Conservation (phyloP, 2,113 vertebrate species). For the Toxotes jaculatrix region DNA sequence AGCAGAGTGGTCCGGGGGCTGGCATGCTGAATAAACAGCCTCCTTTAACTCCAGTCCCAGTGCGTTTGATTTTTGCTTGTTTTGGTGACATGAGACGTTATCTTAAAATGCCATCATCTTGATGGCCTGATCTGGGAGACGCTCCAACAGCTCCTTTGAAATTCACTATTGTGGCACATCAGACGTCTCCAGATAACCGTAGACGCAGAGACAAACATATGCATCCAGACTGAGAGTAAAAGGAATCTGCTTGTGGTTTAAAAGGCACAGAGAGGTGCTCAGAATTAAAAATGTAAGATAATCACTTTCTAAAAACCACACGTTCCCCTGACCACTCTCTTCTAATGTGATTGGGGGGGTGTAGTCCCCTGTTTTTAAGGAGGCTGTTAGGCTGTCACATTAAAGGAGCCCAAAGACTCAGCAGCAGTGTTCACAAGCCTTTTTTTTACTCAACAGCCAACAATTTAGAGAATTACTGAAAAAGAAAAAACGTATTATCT, state of each 20-base stretch:
- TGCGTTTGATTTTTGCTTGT: conserved; percentile 12
- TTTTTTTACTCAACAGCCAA: conserved; percentile 27
- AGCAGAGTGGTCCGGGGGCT: not conserved
- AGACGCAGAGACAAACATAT: conserved; percentile 11
- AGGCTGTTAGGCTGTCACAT: conserved; percentile 36
- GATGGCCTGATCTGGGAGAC: conserved; percentile 12
- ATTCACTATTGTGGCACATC: conserved; percentile 2
- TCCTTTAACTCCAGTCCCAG: not conserved
- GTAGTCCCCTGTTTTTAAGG: conserved; percentile 9
- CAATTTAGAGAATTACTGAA: conserved; percentile 58
- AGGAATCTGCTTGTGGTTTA: not conserved
- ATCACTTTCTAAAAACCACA: conserved; percentile 20
- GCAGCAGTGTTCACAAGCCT: conserved; percentile 20
- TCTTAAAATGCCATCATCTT: conserved; percentile 20
- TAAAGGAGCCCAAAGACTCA: conserved; percentile 8
- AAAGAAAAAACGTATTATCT: conserved; percentile 11
- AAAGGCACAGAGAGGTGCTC: conserved; percentile 13
- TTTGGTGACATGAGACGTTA: conserved; percentile 10
- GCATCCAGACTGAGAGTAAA: not conserved
- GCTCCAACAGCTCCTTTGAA: conserved; percentile 10
- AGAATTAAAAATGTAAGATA: conserved; percentile 45
- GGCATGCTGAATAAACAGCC: not conserved
- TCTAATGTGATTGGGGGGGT: conserved; percentile 47
- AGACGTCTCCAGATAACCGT: not conserved
- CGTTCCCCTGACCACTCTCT: conserved; percentile 22